phyloP scores from a whole-genome alignment of 2,113 vertebrate genomes.

The Conger conger region DNA sequence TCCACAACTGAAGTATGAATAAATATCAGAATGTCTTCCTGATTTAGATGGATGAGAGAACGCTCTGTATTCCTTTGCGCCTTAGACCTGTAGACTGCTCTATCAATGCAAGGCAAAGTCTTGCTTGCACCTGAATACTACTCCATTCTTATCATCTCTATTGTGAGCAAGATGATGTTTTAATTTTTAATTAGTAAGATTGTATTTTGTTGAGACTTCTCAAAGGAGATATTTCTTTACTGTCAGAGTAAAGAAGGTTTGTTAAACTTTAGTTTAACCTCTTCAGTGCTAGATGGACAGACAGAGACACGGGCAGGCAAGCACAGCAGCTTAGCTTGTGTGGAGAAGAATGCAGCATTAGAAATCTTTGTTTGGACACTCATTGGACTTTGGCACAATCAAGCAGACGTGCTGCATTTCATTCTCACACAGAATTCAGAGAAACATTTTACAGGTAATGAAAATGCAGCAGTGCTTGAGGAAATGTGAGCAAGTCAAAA shows the following conservation, averaged over 20 bases:
- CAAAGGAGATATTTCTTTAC: neutral
- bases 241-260: neutral
- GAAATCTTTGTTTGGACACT: conserved; percentile 51
- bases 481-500: conserved; percentile 46
- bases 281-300: neutral
- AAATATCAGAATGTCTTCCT: neutral
- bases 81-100: neutral
- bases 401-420: conserved; percentile 41
- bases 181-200: neutral
- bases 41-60: neutral
- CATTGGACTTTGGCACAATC: conserved; percentile 55
- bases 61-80: neutral
- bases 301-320: neutral
- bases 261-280: neutral
- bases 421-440: conserved; percentile 34
- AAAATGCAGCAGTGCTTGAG: neutral
- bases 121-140: too few relatives aligned
- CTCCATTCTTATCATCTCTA: too few relatives aligned
- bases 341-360: neutral
- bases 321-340: neutral
- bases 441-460: conserved; percentile 51
- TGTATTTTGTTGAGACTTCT: neutral
- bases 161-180: too few relatives aligned
- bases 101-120: neutral
- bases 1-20: neutral